A percentile compares a stretch with the other conserved stretches of the same genome.
Conservation (phyloP, 2,888 invertebrate species). For the Coleophora flavipennella region DNA sequence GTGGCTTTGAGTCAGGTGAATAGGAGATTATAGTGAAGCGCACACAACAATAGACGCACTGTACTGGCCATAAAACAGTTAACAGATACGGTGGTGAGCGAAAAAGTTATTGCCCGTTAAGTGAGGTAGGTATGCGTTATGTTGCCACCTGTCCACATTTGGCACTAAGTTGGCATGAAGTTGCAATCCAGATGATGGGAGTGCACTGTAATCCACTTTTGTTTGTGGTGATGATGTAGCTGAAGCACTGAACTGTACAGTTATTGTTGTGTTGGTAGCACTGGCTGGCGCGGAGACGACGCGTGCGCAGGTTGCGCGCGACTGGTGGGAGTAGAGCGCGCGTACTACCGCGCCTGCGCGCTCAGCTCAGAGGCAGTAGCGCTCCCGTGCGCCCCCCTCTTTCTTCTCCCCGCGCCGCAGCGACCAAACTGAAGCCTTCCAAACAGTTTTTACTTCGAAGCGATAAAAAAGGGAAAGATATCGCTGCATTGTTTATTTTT, state of each 20-base stretch:
- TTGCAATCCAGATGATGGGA: slow-evolving; percentile 21
- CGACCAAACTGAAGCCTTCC: slow-evolving; percentile 44
- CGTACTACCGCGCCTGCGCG: slow-evolving; percentile 57
- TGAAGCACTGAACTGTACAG: slow-evolving; percentile 26
- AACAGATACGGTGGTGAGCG: slow-evolving; percentile 37
- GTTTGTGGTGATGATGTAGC: too few species aligned
- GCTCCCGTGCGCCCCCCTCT: slow-evolving; percentile 49
- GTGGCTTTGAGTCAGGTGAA: slow-evolving; percentile 58
- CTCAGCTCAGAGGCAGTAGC: slow-evolving; percentile 55
- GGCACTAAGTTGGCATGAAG: slow-evolving; percentile 9
- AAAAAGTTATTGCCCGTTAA: slow-evolving; percentile 35
- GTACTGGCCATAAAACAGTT: slow-evolving; percentile 63
- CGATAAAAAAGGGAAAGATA: slow-evolving; percentile 68
- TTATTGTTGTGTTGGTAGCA: slow-evolving; percentile 28
- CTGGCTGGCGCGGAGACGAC: slow-evolving; percentile 38
- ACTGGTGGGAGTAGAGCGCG: slow-evolving; percentile 59
- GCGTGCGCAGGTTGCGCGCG: slow-evolving; percentile 58
- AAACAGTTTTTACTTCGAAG: slow-evolving; percentile 56
- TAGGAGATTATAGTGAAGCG: slow-evolving; percentile 59
- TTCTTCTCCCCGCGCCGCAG: slow-evolving; percentile 22
- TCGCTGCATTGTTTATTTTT: slow-evolving; percentile 65
- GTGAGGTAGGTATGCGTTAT: slow-evolving; percentile 8
- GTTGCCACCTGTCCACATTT: slow-evolving; percentile 13
- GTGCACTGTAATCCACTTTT: slow-evolving; percentile 56
- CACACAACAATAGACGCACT: slow-evolving; percentile 62